phyloP scores from a whole-genome alignment of 1,140 invertebrate species.

The Halesus radiatus region DNA sequence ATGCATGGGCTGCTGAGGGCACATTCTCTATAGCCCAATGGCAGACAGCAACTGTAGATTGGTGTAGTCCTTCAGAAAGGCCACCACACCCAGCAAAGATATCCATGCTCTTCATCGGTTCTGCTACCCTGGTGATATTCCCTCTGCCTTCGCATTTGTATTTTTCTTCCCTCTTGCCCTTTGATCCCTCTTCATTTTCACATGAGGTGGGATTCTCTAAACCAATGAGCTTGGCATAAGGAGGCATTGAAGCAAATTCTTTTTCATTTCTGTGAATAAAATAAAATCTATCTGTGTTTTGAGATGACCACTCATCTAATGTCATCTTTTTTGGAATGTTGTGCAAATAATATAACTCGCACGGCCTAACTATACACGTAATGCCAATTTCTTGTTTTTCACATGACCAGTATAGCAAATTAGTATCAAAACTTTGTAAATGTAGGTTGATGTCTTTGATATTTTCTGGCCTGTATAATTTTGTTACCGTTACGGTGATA shows the following conservation, averaged over 20 bases:
- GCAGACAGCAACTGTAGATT: conserved; percentile 77
- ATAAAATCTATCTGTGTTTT: conserved; percentile 29
- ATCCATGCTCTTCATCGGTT: conserved; percentile 79
- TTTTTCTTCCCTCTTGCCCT: too few relatives aligned
- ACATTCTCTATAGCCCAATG: conserved; percentile 89
- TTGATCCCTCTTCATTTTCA: neutral
- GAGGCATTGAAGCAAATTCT: neutral
- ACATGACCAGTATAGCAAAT: conserved; percentile 83
- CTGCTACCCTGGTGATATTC: conserved; percentile 35
- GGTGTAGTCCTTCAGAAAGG: conserved; percentile 80
- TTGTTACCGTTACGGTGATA: conserved; percentile 77
- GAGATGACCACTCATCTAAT: conserved; percentile 28
- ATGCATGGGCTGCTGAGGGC: conserved; percentile 84
- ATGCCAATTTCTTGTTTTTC: conserved; percentile 57
- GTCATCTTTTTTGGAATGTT: conserved; percentile 28
- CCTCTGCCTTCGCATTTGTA: conserved; percentile 15
- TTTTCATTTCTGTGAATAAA: conserved; percentile 18
- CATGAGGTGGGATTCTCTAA: neutral
- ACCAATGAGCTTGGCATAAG: conserved; percentile 3
- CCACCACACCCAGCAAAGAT: conserved; percentile 94
- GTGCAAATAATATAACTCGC: conserved; percentile 31
- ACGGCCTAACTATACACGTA: neutral
- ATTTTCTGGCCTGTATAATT: conserved; percentile 85
- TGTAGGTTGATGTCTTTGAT: conserved; percentile 74
- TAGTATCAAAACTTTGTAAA: conserved; percentile 76